phyloP scores from a whole-genome alignment of 2,797 vertebrate species.

The Eutrigla gurnardus region DNA sequence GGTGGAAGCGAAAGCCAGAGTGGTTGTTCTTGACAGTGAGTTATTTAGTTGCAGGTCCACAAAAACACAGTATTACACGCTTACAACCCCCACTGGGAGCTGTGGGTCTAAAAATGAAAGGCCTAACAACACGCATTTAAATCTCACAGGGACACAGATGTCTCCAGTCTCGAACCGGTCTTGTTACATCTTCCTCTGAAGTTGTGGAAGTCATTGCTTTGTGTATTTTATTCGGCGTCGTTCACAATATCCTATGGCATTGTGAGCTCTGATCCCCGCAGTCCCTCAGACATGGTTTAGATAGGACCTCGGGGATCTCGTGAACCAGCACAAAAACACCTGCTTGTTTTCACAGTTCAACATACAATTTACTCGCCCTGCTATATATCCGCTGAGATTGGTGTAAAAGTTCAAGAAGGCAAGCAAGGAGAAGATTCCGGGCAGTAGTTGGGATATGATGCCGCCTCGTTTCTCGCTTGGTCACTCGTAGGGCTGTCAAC shows the following conservation, averaged over 20 bases:
- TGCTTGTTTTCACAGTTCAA: slow-evolving; percentile 68
- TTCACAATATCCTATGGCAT: slow-evolving; percentile 52
- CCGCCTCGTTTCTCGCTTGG: slow-evolving; percentile 30
- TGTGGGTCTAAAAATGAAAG: slow-evolving; percentile 87
- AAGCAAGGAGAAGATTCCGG: slow-evolving; percentile 40
- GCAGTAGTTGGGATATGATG: slow-evolving; percentile 23
- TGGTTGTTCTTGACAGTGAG: slow-evolving; percentile 82
- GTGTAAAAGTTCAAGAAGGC: slow-evolving; percentile 53
- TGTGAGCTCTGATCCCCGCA: slow-evolving; percentile 71
- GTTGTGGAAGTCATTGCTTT: slow-evolving; percentile 65
- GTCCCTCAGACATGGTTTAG: slow-evolving; percentile 52
- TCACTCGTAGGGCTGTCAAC: slow-evolving; percentile 11
- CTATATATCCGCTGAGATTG: slow-evolving; percentile 50
- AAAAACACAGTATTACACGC: slow-evolving; percentile 83
- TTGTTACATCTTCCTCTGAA: slow-evolving; percentile 79
- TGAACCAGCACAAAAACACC: slow-evolving; percentile 61
- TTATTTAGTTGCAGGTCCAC: slow-evolving; percentile 84
- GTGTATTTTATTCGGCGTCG: slow-evolving; percentile 65
- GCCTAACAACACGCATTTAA: slow-evolving; percentile 85
- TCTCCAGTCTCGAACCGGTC: slow-evolving; percentile 83
- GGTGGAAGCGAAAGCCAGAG: slow-evolving; percentile 69
- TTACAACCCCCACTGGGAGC: slow-evolving; percentile 84
- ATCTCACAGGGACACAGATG: slow-evolving; percentile 85
- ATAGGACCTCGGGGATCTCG: slow-evolving; percentile 64
- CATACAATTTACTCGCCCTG: slow-evolving; percentile 53